Evolutionary conservation across 2,888 invertebrate species (phyloP).

Genomic region (Pristionchus maxplancki): DNA sequence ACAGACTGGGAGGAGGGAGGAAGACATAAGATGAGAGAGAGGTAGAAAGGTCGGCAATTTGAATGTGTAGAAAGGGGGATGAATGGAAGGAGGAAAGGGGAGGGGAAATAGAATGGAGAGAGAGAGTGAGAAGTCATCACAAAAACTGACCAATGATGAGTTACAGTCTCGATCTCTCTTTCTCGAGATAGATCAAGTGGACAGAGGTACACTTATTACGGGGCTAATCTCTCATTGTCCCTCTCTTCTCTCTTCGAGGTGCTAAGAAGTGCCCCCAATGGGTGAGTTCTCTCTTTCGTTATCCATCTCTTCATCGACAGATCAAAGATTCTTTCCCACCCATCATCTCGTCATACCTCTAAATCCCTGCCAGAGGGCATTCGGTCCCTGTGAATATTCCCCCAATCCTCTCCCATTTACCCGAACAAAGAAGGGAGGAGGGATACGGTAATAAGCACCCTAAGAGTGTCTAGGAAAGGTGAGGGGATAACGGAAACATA

Average conservation of each 20-base stretch:
- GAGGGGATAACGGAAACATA: not conserved
- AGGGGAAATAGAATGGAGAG: constrained; percentile 7
- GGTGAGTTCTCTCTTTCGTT: not conserved
- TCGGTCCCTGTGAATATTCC: not conserved
- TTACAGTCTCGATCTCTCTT: constrained; percentile 28
- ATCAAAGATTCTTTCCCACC: not conserved
- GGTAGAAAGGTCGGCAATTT: constrained; percentile 46
- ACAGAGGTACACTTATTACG: not conserved
- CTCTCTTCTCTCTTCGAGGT: not conserved
- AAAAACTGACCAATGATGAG: not conserved
- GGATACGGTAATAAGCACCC: constrained; percentile 10
- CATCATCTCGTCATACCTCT: not conserved
- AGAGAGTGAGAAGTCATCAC: not conserved
- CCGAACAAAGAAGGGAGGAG: not conserved
- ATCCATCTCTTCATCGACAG: not conserved
- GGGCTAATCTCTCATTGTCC: not conserved
- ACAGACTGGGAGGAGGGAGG: not conserved
- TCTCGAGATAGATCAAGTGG: not conserved
- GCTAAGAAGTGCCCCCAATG: not conserved
- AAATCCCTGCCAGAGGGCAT: not conserved
- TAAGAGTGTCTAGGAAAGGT: not conserved
- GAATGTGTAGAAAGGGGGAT: constrained; percentile 41
- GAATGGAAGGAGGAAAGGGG: not conserved
- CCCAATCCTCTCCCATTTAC: not conserved
- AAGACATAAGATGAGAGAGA: constrained; percentile 29